A percentile compares a stretch with the other conserved stretches of the same genome.
Conservation (phyloP, 2,797 vertebrate species). For the Aulostomus chinensis region DNA sequence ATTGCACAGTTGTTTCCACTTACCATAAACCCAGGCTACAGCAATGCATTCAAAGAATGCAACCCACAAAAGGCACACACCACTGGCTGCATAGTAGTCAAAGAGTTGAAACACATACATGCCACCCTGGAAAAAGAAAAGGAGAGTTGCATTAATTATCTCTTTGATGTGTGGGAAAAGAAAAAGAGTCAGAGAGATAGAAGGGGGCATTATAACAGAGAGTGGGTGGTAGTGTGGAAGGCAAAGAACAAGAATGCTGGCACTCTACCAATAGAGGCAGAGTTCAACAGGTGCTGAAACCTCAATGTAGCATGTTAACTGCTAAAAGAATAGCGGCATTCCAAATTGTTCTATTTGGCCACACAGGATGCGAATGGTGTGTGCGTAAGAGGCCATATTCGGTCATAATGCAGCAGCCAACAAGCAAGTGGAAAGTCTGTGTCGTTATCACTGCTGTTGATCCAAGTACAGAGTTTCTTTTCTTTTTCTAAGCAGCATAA, state of each 20-base stretch:
- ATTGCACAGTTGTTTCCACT: conserved; percentile 68
- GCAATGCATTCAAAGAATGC: conserved; percentile 99
- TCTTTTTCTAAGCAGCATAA: conserved; percentile 37
- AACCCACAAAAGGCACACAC: conserved; percentile 99
- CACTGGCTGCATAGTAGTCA: conserved; percentile 99
- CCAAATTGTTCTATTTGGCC: conserved; percentile 61
- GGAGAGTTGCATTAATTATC: conserved; percentile 50
- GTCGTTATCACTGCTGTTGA: conserved; percentile 39
- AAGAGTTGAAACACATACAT: conserved; percentile 99
- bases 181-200: conserved; percentile 21
- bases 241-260: conserved; percentile 57
- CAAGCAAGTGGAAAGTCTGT: conserved; percentile 35
- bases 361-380: conserved; percentile 39
- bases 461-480: conserved; percentile 16
- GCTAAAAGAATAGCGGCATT: conserved; percentile 66
- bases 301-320: conserved; percentile 55
- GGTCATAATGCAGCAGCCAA: conserved; percentile 39
- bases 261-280: conserved; percentile 51
- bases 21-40: conserved; percentile 99
- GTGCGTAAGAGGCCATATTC: conserved; percentile 61
- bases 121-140: conserved; percentile 86
- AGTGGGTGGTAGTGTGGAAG: conserved; percentile 21
- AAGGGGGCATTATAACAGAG: conserved; percentile 22
- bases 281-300: conserved; percentile 75
- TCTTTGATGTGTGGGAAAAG: conserved; percentile 10